phyloP scores from a whole-genome alignment of 1,140 invertebrate species.

The Drosophila funebris region DNA sequence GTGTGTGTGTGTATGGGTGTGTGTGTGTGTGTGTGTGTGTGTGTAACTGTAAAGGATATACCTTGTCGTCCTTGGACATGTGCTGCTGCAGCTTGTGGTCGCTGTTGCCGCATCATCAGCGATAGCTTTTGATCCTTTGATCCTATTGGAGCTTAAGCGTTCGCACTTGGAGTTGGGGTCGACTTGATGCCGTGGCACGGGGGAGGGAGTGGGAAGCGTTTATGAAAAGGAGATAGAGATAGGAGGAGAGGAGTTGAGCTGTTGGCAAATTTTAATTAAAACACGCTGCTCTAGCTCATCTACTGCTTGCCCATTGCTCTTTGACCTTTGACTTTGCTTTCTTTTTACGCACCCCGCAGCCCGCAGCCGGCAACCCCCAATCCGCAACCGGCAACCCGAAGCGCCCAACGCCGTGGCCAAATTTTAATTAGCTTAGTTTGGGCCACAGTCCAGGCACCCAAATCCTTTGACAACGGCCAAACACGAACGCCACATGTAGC shows the following conservation, averaged over 20 bases:
- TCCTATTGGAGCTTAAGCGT: slow-evolving; percentile 47
- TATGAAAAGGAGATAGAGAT: no score
- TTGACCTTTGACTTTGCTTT: slow-evolving; percentile 48
- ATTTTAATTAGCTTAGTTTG: slow-evolving; percentile 78
- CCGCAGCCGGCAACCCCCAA: background rate
- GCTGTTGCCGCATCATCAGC: slow-evolving; percentile 71
- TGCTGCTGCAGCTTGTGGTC: slow-evolving; percentile 70
- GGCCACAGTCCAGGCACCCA: slow-evolving; percentile 35
- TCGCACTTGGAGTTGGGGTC: no score
- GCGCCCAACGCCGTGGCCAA: slow-evolving; percentile 48
- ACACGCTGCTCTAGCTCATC: slow-evolving; percentile 56
- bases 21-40: slow-evolving; percentile 4
- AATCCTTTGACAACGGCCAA: slow-evolving; percentile 59
- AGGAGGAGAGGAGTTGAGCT: background rate
- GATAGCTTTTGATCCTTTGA: slow-evolving; percentile 73
- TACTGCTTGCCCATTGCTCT: slow-evolving; percentile 47
- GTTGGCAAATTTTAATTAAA: slow-evolving; percentile 72
- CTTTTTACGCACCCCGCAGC: background rate
- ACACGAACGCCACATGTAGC: slow-evolving; percentile 7
- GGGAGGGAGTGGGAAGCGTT: background rate
- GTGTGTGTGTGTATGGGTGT: background rate
- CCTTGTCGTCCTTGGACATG: background rate
- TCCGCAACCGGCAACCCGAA: background rate
- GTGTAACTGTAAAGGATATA: background rate
- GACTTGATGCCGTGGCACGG: background rate